These are phyloP conservation scores for Syrrhaptes paradoxus DNA, from an alignment of 2,113 vertebrate species.

Conservation along the genomic window DNA sequence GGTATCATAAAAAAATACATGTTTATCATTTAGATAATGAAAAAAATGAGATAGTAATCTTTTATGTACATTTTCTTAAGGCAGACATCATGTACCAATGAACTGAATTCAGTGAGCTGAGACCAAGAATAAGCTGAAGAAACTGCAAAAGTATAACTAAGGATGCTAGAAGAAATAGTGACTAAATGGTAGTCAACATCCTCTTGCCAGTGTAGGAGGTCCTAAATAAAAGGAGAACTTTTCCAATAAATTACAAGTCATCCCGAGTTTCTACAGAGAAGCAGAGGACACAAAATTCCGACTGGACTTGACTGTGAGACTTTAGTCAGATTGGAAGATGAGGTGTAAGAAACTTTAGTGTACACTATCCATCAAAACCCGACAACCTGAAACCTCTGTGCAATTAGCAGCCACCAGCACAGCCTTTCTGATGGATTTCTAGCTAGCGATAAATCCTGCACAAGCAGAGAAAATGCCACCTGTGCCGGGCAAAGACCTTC, in stretches of 20 bases:
- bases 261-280: background rate
- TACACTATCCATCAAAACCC: background rate
- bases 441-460: background rate
- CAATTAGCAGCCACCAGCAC: background rate
- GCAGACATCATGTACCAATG: background rate
- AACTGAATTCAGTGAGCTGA: background rate
- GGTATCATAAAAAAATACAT: background rate
- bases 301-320: background rate
- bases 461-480: background rate
- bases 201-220: background rate
- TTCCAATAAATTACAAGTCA: background rate
- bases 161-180: background rate
- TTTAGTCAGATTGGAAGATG: background rate
- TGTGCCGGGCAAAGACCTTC: background rate
- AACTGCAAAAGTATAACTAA: background rate
- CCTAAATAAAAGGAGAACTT: background rate
- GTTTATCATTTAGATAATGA: background rate
- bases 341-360: background rate
- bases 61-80: background rate
- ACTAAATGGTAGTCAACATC: background rate
- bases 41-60: background rate
- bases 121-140: background rate
- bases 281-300: background rate
- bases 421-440: background rate
- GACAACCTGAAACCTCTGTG: background rate